phyloP scores from a whole-genome alignment of 2,888 invertebrate species.

The Cordilura impudica region DNA sequence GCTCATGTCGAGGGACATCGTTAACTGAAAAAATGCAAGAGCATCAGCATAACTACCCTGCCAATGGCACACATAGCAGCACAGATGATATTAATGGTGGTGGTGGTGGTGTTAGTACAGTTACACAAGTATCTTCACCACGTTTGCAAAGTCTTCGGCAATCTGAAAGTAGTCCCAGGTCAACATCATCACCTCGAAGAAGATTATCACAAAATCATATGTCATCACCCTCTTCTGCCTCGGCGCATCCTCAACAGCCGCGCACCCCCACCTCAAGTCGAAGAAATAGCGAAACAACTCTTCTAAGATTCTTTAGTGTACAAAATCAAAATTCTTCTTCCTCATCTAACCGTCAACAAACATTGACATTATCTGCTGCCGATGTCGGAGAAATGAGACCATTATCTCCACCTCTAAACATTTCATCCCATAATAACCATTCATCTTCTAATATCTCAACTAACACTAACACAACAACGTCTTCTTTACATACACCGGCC shows the following conservation, averaged over 20 bases:
- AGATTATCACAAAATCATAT: conserved; percentile 70
- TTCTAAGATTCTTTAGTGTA: conserved; percentile 76
- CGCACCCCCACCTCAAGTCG: conserved; percentile 75
- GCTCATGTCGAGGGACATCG: conserved; percentile 68
- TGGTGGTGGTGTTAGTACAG: neutral
- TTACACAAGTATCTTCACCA: conserved; percentile 70
- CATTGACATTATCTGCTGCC: conserved; percentile 23
- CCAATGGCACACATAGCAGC: no score
- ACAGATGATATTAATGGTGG: neutral
- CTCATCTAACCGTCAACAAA: neutral
- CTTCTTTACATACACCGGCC: conserved; percentile 35
- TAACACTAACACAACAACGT: conserved; percentile 4
- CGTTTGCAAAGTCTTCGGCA: conserved; percentile 73
- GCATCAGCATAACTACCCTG: conserved; percentile 20
- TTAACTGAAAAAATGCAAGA: conserved; percentile 71
- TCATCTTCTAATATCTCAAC: neutral
- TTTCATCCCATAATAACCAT: neutral
- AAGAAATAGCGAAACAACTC: conserved; percentile 76
- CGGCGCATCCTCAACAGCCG: conserved; percentile 65
- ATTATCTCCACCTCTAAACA: conserved; percentile 22
- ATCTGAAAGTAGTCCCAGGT: conserved; percentile 71
- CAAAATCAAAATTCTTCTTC: conserved; percentile 65
- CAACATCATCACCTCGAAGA: conserved; percentile 69
- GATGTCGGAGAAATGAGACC: conserved; percentile 56
- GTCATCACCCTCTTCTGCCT: conserved; percentile 63